A percentile compares a stretch with the other conserved stretches of the same genome.
These are phyloP conservation scores for Pseudomugil tenellus DNA, from an alignment of 2,797 vertebrate species.

Conservation along the genomic window DNA sequence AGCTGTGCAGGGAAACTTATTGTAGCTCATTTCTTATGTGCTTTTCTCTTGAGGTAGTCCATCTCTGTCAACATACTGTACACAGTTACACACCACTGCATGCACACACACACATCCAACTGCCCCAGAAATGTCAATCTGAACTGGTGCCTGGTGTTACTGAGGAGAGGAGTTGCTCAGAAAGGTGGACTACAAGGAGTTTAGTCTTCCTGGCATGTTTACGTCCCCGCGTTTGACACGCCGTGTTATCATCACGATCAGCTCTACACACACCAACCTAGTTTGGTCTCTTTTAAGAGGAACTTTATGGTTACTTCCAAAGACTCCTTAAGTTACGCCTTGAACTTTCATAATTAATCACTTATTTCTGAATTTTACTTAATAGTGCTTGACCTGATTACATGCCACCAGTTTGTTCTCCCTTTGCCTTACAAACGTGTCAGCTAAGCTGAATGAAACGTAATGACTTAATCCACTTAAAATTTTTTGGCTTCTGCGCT, in stretches of 20 bases:
- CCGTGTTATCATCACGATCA: slow-evolving; percentile 31
- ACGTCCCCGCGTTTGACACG: slow-evolving; percentile 12
- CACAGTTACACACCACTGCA: slow-evolving; percentile 6
- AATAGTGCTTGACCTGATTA: slow-evolving; percentile 20
- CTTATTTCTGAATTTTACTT: slow-evolving; percentile 11
- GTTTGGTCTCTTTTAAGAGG: slow-evolving; percentile 39
- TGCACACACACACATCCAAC: slow-evolving; percentile 20
- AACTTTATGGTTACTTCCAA: slow-evolving; percentile 23
- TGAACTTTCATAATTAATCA: slow-evolving; percentile 28
- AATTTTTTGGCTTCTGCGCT: slow-evolving; percentile 11
- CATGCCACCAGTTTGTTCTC: neutral
- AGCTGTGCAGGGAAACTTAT: neutral
- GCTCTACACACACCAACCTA: slow-evolving; percentile 46
- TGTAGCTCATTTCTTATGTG: slow-evolving; percentile 4
- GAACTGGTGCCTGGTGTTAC: slow-evolving; percentile 42
- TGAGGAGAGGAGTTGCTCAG: slow-evolving; percentile 46
- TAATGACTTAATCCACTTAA: slow-evolving; percentile 31
- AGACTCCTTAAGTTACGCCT: slow-evolving; percentile 10
- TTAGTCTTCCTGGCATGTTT: slow-evolving; percentile 60
- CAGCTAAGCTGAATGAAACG: slow-evolving; percentile 24
- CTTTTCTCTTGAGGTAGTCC: slow-evolving; percentile 13
- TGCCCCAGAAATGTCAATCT: slow-evolving; percentile 77
- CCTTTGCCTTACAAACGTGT: neutral
- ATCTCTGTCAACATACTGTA: slow-evolving; percentile 22
- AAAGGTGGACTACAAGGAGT: slow-evolving; percentile 49